phyloP scores from a whole-genome alignment of 2,797 vertebrate species.

The Rhinichthys osculus region DNA sequence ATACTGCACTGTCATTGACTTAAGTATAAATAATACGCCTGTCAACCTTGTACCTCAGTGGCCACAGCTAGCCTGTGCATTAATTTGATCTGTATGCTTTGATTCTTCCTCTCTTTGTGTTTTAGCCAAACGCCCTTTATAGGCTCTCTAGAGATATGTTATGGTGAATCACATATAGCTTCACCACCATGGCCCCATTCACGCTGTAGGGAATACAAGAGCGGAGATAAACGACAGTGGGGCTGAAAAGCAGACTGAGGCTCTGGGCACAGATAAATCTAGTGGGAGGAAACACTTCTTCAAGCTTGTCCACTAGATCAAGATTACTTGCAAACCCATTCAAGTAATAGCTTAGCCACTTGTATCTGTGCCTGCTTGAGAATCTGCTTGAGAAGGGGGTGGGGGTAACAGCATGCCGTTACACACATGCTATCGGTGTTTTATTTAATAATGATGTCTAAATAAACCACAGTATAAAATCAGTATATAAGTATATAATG shows the following conservation, averaged over 20 bases:
- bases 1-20: conserved; percentile 9
- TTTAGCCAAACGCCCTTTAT: conserved; percentile 15
- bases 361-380: conserved; percentile 47
- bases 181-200: conserved; percentile 26
- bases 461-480: conserved; percentile 30
- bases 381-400: conserved; percentile 43
- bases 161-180: conserved; percentile 38
- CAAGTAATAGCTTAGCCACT: conserved; percentile 54
- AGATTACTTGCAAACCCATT: conserved; percentile 61
- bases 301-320: conserved; percentile 55
- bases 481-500: background rate
- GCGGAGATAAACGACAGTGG: conserved; percentile 53
- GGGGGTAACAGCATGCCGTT: conserved; percentile 1
- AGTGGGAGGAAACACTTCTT: conserved; percentile 51
- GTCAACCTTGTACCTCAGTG: background rate
- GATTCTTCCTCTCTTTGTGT: conserved; percentile 1
- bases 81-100: conserved; percentile 19
- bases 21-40: conserved; percentile 22
- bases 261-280: conserved; percentile 55
- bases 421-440: conserved; percentile 35
- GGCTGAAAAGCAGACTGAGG: conserved; percentile 49
- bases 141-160: conserved; percentile 35
- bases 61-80: background rate
- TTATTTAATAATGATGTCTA: conserved; percentile 44
- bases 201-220: conserved; percentile 30